Conservation (phyloP, 1,140 invertebrate species). For the Caenorhabditis inopinata region DNA sequence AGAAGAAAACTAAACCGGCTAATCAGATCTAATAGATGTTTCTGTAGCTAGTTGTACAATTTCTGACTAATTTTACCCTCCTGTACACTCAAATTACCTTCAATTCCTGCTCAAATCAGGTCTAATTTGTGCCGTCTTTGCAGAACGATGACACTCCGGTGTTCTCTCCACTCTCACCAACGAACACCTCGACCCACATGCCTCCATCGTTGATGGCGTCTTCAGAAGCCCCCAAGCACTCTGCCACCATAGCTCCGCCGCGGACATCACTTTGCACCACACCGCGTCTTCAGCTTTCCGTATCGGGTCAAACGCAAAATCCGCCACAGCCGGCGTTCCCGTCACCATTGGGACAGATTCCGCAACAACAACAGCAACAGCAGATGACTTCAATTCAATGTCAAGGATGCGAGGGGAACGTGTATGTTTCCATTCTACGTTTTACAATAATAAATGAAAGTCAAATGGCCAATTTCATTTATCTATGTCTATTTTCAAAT, state of each 20-base stretch:
- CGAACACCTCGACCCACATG: neutral
- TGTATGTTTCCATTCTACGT: neutral
- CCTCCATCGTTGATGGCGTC: conserved; percentile 2
- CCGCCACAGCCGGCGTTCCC: neutral
- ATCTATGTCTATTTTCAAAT: no score
- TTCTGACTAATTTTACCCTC: neutral
- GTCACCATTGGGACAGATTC: neutral
- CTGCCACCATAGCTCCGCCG: neutral
- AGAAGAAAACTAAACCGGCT: no score
- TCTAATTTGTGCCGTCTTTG: no score
- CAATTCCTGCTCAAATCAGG: no score
- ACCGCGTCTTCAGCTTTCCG: neutral
- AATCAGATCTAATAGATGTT: no score
- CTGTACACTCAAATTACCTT: neutral
- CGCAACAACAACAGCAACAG: neutral
- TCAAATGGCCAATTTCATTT: no score
- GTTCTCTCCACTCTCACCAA: conserved; percentile 16
- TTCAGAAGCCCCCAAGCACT: neutral
- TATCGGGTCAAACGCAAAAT: neutral
- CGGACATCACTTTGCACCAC: neutral
- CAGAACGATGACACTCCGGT: conserved; percentile 18
- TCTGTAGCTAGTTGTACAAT: no score
- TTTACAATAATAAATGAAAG: no score
- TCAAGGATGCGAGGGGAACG: neutral
- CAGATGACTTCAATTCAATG: neutral